These are phyloP conservation scores for Stenichneumon culpator DNA, from an alignment of 2,888 invertebrate species.

Conservation along the genomic window DNA sequence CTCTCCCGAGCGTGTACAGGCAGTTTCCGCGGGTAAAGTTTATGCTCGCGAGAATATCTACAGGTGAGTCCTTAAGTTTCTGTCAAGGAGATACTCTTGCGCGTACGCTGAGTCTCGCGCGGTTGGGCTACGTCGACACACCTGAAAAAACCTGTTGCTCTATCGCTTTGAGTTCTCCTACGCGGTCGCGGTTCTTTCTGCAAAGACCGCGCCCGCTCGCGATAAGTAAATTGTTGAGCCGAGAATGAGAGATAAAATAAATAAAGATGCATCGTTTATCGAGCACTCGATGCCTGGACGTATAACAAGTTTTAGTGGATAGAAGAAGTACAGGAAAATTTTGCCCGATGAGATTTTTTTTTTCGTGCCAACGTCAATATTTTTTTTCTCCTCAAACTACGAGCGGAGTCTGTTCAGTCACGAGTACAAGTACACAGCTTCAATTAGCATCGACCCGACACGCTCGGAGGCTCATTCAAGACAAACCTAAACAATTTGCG, in stretches of 20 bases:
- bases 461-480: constrained; percentile 26
- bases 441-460: constrained; percentile 31
- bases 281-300: not conserved
- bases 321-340: not conserved
- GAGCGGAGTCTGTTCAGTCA: constrained; percentile 24
- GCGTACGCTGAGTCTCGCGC: constrained; percentile 3
- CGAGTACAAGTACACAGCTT: not conserved
- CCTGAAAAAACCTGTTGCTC: constrained; percentile 69
- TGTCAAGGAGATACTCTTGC: constrained; percentile 30
- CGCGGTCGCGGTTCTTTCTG: constrained; percentile 34
- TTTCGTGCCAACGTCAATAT: not conserved
- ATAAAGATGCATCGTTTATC: not conserved
- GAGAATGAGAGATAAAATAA: not conserved
- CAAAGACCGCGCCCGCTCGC: constrained; percentile 11
- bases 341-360: not conserved
- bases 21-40: constrained; percentile 18
- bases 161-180: constrained; percentile 43
- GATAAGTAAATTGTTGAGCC: constrained; percentile 43
- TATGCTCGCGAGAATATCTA: constrained; percentile 49
- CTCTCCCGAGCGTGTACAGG: not conserved
- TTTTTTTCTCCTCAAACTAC: not conserved
- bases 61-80: constrained; percentile 60
- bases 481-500: constrained; percentile 54
- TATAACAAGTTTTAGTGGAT: not conserved
- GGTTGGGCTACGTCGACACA: constrained; percentile 42